phyloP scores from a whole-genome alignment of 2,797 vertebrate genomes.

The Lemur catta region DNA sequence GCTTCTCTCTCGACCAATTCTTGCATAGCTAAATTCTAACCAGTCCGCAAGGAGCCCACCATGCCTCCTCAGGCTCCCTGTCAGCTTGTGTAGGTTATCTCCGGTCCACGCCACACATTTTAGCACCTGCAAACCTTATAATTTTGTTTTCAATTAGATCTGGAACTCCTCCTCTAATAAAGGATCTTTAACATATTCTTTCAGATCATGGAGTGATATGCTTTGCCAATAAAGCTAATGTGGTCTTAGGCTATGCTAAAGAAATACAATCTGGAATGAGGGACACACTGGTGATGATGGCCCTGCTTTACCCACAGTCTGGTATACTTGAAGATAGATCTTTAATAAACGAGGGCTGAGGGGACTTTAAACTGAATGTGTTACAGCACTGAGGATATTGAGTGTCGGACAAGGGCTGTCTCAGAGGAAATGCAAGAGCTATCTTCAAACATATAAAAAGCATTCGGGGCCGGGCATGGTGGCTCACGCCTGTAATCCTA shows the following conservation, averaged over 20 bases:
- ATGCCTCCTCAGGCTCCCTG: neutral
- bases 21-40: neutral
- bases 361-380: neutral
- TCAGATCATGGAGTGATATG: neutral
- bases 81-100: neutral
- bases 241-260: neutral
- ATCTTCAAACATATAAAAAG: neutral
- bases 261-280: neutral
- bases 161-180: neutral
- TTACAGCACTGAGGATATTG: neutral
- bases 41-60: neutral
- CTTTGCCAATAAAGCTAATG: neutral
- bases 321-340: neutral
- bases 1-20: neutral
- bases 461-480: neutral
- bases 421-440: conserved; percentile 13
- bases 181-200: neutral
- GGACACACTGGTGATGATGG: neutral
- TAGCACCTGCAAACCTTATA: neutral
- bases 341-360: neutral
- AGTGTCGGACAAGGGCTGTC: neutral
- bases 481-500: no score
- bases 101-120: neutral
- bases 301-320: neutral
- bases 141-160: neutral